These are phyloP conservation scores for Sebastes alutus DNA, from an alignment of 2,797 vertebrate species.

Conservation along the genomic window DNA sequence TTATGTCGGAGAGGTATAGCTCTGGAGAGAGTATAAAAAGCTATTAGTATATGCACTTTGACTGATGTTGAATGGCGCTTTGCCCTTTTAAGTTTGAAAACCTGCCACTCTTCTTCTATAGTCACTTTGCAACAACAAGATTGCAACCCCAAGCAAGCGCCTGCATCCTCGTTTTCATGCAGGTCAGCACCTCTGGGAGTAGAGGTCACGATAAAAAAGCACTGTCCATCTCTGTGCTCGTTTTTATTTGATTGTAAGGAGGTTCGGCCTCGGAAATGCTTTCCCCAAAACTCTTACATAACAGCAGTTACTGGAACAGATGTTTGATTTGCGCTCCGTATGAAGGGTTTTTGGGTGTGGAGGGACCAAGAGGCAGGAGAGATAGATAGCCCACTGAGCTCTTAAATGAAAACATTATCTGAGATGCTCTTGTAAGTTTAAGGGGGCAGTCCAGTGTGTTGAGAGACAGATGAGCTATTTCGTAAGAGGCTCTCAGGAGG, in stretches of 20 bases:
- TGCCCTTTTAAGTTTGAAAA: conserved; percentile 63
- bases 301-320: conserved; percentile 77
- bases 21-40: conserved; percentile 52
- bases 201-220: conserved; percentile 10
- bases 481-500: conserved; percentile 66
- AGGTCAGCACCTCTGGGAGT: not conserved
- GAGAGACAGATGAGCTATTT: conserved; percentile 71
- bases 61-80: conserved; percentile 53
- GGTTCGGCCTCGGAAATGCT: conserved; percentile 60
- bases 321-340: conserved; percentile 70
- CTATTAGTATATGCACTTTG: conserved; percentile 61
- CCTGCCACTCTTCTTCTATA: conserved; percentile 28
- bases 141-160: not conserved
- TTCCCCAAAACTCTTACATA: conserved; percentile 70
- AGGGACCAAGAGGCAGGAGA: conserved; percentile 66
- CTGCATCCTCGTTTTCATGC: not conserved
- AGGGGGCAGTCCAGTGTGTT: conserved; percentile 46
- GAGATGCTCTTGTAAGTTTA: conserved; percentile 65
- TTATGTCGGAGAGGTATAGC: conserved; percentile 63
- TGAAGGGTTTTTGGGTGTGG: conserved; percentile 67
- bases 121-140: conserved; percentile 14
- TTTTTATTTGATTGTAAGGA: conserved; percentile 58
- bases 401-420: conserved; percentile 77
- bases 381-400: conserved; percentile 71
- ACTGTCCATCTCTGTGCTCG: conserved; percentile 19